Evolutionary conservation across 2,888 invertebrate species (phyloP), one percentile per base, ranked within the genome.

Genomic region (Orthonychiurus folsomi): DNA sequence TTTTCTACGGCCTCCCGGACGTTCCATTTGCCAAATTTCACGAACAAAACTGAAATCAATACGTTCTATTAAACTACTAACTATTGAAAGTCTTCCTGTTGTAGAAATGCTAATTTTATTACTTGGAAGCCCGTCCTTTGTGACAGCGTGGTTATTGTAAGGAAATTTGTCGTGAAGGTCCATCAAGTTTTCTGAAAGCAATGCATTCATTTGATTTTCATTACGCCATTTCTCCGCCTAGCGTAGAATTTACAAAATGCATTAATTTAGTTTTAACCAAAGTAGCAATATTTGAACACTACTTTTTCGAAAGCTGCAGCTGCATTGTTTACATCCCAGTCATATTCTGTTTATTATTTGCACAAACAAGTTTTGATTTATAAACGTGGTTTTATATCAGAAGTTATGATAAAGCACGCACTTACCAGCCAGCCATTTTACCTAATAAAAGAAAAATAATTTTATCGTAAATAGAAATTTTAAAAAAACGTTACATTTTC

Each of bases 101-200:
- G n/a, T n/a, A n/a, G n/a, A n/a, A n/a, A n/a, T n/a, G n/a, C n/a
- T 21, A 25, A 24, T 5, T 23, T 25, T 21, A 5, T 26, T 57
- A 57, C 57, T 57, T 47, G 57, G 57, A 28, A 25, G 47, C 2
- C 57, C 57, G 20, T 57, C 28, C 20, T 28, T 57, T 12, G 18
- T 26, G 20, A 57, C 23, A 3, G 24, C 57, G 23, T 57, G 28
- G 20, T 57, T 28, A 2, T 57, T 21, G 20, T 57, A 57, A 20
- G 57, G 57, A 47, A 28, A 57, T 21, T 20, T 37, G n/a, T 20
- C 23, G 3, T 9, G 3, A 12, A 57, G 12, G 15, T 57, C 57
- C 3, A 9, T n/a, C 12, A n/a, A 9, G 25, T 57, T 20, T 57
- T 57, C 57, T 3, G n/a, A 18, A 9, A 25, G 25, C 23, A 47